Percentiles rank a stretch among this genome's conserved stretches.
Conservation (phyloP, 2,113 vertebrate species). For the Calyptommatus sinebrachiatus region DNA sequence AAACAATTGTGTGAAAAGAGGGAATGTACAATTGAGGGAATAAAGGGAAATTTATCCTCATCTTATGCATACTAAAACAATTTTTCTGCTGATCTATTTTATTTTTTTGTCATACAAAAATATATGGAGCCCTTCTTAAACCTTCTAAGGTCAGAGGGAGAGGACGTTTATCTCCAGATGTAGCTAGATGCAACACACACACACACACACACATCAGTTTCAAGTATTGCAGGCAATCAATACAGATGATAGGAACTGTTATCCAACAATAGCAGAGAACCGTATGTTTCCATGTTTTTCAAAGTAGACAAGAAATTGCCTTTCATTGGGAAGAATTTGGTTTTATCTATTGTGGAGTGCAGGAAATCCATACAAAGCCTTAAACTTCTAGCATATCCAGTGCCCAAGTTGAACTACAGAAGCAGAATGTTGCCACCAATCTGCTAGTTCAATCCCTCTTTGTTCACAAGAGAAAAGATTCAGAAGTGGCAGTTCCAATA, state of each 20-base stretch:
- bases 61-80: constrained; percentile 37
- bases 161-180: background rate
- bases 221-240: background rate
- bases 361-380: background rate
- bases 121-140: constrained; percentile 52
- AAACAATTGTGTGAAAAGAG: constrained; percentile 3
- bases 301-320: background rate
- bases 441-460: background rate
- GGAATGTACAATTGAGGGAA: background rate
- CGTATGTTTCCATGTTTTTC: background rate
- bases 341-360: background rate
- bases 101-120: constrained; percentile 55
- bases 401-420: background rate
- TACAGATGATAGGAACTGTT: background rate
- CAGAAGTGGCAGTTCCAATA: background rate
- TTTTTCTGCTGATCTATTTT: constrained; percentile 42
- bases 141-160: constrained; percentile 34
- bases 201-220: background rate
- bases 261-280: background rate
- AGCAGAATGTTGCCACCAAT: background rate
- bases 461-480: background rate
- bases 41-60: constrained; percentile 34
- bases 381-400: too few species aligned
- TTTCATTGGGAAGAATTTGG: background rate
- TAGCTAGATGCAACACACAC: background rate